Conservation (phyloP, 2,113 vertebrate species). For the Myxocyprinus asiaticus region DNA sequence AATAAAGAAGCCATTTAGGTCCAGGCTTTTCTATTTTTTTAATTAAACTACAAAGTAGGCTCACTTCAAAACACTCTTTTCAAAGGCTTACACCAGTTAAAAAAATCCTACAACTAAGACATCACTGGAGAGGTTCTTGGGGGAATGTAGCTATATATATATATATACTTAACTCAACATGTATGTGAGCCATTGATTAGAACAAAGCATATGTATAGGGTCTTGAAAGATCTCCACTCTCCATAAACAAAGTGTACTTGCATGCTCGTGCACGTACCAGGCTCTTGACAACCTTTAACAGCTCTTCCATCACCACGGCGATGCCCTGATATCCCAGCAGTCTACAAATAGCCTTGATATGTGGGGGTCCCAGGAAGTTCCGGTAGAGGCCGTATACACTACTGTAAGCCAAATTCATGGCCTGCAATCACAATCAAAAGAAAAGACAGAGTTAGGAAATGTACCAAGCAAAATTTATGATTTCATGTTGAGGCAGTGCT, state of each 20-base stretch:
- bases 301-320: slow-evolving; percentile 89
- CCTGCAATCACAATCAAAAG: slow-evolving; percentile 60
- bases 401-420: slow-evolving; percentile 85
- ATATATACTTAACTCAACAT: neutral
- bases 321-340: slow-evolving; percentile 89
- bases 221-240: neutral
- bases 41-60: too few relatives aligned
- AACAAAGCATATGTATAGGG: neutral
- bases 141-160: too few relatives aligned
- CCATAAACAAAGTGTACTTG: neutral
- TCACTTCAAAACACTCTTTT: too few relatives aligned
- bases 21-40: too few relatives aligned
- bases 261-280: slow-evolving; percentile 71
- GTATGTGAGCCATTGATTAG: neutral
- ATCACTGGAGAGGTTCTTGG: too few relatives aligned
- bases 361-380: slow-evolving; percentile 85
- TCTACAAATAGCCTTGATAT: slow-evolving; percentile 86
- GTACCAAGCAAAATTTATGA: too few relatives aligned
- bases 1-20: too few relatives aligned
- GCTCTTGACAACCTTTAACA: slow-evolving; percentile 90
- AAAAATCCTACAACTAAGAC: too few relatives aligned
- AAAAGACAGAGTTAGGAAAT: neutral
- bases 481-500: too few relatives aligned
- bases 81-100: too few relatives aligned
- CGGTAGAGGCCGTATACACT: slow-evolving; percentile 86